These are phyloP conservation scores for Hermaeophaga mercurialis DNA, from an alignment of 2,888 invertebrate genomes.

Conservation along the genomic window DNA sequence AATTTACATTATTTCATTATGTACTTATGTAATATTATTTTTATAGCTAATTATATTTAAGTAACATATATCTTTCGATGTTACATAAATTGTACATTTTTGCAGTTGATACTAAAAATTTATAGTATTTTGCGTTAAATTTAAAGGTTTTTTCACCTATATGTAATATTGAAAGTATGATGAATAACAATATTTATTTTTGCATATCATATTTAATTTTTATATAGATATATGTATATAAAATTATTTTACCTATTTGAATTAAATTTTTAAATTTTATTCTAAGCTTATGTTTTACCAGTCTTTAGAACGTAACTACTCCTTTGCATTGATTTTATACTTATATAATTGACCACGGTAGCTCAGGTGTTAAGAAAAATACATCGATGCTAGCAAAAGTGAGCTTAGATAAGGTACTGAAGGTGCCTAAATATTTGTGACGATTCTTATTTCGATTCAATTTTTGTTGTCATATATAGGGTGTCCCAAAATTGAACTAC, in stretches of 20 bases:
- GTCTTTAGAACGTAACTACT: too few relatives aligned
- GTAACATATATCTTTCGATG: not conserved
- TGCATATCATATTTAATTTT: conserved; percentile 38
- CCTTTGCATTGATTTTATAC: too few relatives aligned
- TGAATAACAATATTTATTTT: conserved; percentile 35
- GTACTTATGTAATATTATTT: conserved; percentile 1
- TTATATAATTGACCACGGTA: too few relatives aligned
- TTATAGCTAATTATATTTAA: conserved; percentile 4
- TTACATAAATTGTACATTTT: conserved; percentile 10
- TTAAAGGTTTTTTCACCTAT: conserved; percentile 20
- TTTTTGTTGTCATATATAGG: too few relatives aligned
- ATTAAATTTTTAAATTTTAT: conserved; percentile 7
- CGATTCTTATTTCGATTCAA: too few relatives aligned
- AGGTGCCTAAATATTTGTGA: too few relatives aligned
- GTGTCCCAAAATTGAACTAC: too few relatives aligned
- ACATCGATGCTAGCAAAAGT: too few relatives aligned
- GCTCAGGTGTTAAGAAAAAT: too few relatives aligned
- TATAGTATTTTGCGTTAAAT: conserved; percentile 13
- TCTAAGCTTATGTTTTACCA: too few relatives aligned
- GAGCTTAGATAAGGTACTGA: too few relatives aligned
- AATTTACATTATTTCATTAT: not conserved
- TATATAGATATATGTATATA: conserved; percentile 39
- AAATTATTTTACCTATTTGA: conserved; percentile 27
- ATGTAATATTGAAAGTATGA: conserved; percentile 26
- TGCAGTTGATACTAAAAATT: conserved; percentile 11